phyloP scores from a whole-genome alignment of 2,888 invertebrate species.

The Caenorhabditis zanzibari region DNA sequence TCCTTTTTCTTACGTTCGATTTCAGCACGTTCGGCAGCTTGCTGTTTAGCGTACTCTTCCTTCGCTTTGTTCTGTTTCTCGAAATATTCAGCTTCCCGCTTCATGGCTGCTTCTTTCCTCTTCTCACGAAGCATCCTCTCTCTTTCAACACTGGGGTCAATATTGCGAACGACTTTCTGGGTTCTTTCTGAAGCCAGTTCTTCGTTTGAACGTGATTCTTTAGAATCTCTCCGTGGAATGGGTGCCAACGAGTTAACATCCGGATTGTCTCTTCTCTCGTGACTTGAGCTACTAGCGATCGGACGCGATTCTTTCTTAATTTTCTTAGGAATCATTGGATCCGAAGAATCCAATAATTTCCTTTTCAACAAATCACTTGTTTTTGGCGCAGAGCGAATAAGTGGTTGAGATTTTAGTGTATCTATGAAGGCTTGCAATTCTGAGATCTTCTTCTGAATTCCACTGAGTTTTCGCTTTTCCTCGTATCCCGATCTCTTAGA shows the following conservation, averaged over 20 bases:
- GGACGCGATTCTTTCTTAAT: not conserved
- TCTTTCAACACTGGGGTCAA: not conserved
- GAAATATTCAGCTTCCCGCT: not conserved
- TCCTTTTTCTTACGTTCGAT: not conserved
- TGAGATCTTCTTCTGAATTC: not conserved
- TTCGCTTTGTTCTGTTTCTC: not conserved
- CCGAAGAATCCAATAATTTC: not conserved
- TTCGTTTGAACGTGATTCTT: not conserved
- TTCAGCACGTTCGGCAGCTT: not conserved
- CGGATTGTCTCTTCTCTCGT: too few species aligned
- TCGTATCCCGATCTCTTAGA: not conserved
- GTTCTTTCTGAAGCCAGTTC: not conserved
- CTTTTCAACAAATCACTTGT: too few species aligned
- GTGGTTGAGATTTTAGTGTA: not conserved
- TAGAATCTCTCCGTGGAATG: not conserved
- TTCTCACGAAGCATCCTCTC: not conserved
- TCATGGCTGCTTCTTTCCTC: not conserved
- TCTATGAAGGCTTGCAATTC: not conserved
- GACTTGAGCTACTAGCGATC: not conserved
- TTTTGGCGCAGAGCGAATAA: not conserved
- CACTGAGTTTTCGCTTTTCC: not conserved
- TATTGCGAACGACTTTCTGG: not conserved
- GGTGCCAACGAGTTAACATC: not conserved
- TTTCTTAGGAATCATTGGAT: conserved; percentile 1
- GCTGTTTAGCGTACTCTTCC: not conserved